Percentiles rank a stretch among this genome's conserved stretches.
Evolutionary conservation across 2,797 vertebrate genomes (phyloP).

Genomic region (Arremon aurantiirostris): DNA sequence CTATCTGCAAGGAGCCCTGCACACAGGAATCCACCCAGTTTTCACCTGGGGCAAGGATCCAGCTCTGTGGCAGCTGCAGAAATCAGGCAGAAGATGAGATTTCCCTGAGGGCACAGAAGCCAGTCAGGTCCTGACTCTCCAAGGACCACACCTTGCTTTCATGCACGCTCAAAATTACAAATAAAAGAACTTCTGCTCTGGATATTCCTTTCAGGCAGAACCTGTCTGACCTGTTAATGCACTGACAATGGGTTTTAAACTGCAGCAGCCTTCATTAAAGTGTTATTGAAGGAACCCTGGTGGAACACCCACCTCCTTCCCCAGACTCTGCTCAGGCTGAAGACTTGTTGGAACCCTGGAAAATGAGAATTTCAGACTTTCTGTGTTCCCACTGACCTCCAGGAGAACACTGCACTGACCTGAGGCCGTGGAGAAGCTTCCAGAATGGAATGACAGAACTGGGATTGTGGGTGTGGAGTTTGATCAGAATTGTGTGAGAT

Average conservation of each 20-base stretch:
- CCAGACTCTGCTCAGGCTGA: background rate
- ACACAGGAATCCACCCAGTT: accelerated
- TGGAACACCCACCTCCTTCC: background rate
- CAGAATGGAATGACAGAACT: background rate
- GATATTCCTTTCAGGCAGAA: slow-evolving; percentile 48
- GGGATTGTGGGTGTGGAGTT: background rate
- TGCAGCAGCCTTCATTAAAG: background rate
- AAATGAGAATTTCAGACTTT: too few relatives aligned
- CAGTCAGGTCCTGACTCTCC: slow-evolving; percentile 30
- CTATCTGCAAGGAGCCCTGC: background rate
- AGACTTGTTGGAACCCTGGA: background rate
- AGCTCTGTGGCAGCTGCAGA: background rate
- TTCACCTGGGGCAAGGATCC: background rate
- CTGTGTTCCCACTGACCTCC: background rate
- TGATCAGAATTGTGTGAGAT: background rate
- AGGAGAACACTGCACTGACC: background rate
- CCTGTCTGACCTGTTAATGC: slow-evolving; percentile 57
- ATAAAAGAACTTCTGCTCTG: slow-evolving; percentile 1
- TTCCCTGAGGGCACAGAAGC: slow-evolving; percentile 31
- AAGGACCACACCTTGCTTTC: slow-evolving; percentile 56
- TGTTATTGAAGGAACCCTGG: background rate
- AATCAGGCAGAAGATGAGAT: slow-evolving; percentile 7
- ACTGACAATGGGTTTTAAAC: background rate
- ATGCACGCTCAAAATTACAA: slow-evolving; percentile 52
- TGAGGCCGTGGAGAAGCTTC: background rate